A percentile compares a stretch with the other conserved stretches of the same genome.
phyloP scores from a whole-genome alignment of 2,113 vertebrate genomes.

The Peromyscus californicus region DNA sequence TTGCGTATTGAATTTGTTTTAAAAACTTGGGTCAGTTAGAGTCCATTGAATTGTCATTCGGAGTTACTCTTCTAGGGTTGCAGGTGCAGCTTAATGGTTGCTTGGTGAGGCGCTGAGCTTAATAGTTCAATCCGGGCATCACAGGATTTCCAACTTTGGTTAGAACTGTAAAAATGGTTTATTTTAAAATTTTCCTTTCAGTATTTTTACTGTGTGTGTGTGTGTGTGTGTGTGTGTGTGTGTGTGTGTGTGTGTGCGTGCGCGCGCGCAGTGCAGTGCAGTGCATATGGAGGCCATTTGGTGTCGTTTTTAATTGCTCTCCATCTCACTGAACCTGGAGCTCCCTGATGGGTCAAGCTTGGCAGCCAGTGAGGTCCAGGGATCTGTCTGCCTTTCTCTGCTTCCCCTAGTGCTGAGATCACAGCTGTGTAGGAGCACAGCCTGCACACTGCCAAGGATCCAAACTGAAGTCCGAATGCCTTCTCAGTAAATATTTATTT shows the following conservation, averaged over 20 bases:
- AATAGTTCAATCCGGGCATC: not conserved
- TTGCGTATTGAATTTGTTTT: not conserved
- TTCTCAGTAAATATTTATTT: not conserved
- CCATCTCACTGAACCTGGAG: not conserved
- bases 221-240: not conserved
- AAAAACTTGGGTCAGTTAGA: not conserved
- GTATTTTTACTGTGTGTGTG: not conserved
- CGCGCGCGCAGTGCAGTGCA: not conserved
- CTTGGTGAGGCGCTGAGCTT: not conserved
- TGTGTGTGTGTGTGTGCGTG: not conserved
- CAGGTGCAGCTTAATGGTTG: not conserved
- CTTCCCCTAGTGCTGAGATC: not conserved
- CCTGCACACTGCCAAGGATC: not conserved
- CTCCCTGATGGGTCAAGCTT: not conserved
- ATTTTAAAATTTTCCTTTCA: not conserved
- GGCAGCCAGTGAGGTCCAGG: not conserved
- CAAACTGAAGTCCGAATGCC: not conserved
- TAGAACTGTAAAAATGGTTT: not conserved
- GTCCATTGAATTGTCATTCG: not conserved
- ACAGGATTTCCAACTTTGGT: not conserved
- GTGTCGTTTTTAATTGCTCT: not conserved
- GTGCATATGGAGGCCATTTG: not conserved
- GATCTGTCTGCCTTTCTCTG: not conserved
- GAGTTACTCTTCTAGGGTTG: not conserved
- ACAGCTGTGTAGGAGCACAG: not conserved